A percentile compares a stretch with the other conserved stretches of the same genome.
Conservation (phyloP, 2,113 vertebrate species). For the Petrocephalus zakoni region DNA sequence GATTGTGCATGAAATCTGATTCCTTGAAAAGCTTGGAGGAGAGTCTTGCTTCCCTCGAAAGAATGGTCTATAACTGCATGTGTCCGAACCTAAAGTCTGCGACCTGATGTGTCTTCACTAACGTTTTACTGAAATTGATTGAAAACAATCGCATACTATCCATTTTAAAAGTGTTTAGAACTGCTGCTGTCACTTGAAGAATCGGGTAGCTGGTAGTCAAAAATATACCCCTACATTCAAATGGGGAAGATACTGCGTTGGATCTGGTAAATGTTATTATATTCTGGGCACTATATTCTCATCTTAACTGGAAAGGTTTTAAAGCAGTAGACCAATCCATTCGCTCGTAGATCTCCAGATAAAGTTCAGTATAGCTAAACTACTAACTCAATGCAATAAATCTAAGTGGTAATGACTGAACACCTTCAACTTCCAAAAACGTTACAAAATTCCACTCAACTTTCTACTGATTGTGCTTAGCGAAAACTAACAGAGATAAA, state of each 20-base stretch:
- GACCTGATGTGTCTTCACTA: neutral
- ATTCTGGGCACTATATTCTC: neutral
- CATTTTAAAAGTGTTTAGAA: neutral
- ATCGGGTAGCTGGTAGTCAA: neutral
- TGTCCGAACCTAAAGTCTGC: neutral
- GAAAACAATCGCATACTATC: neutral
- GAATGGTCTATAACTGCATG: neutral
- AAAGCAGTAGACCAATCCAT: neutral
- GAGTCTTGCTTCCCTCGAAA: slow-evolving; percentile 35
- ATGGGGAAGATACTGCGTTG: neutral
- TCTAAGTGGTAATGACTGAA: neutral
- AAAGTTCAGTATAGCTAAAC: neutral
- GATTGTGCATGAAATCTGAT: slow-evolving; percentile 52
- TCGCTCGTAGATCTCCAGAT: neutral
- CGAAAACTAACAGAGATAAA: neutral
- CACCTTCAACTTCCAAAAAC: neutral
- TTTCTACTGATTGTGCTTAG: neutral
- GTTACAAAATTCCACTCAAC: neutral
- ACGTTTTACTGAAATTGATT: neutral
- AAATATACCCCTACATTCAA: neutral
- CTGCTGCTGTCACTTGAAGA: neutral
- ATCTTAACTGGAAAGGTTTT: neutral
- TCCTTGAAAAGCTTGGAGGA: slow-evolving; percentile 46
- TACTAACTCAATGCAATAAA: neutral
- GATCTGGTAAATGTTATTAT: neutral